Conservation (phyloP, 2,888 invertebrate genomes). For the Brachyopa scutellaris region DNA sequence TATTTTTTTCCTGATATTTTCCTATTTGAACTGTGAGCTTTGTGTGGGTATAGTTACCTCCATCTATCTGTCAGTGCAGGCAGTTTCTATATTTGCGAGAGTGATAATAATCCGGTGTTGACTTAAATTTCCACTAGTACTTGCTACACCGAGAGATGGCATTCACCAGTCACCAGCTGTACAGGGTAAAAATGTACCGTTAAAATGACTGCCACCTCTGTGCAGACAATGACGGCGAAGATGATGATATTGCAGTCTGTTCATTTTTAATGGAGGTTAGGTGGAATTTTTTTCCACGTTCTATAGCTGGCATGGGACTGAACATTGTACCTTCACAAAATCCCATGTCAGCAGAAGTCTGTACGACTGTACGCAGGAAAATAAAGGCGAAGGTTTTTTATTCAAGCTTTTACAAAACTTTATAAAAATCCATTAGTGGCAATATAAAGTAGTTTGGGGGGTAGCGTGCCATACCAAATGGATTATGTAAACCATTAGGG, state of each 20-base stretch:
- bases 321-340: conserved; percentile 48
- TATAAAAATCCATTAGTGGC: conserved; percentile 66
- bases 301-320: conserved; percentile 59
- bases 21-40: conserved; percentile 32
- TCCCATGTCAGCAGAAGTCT: conserved; percentile 27
- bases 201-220: conserved; percentile 51
- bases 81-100: conserved; percentile 44
- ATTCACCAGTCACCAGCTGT: conserved; percentile 26
- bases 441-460: background rate
- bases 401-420: conserved; percentile 44
- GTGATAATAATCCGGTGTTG: conserved; percentile 48
- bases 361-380: too few relatives aligned
- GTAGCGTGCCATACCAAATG: background rate
- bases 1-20: conserved; percentile 23
- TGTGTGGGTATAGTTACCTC: conserved; percentile 12
- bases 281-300: conserved; percentile 25
- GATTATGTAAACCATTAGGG: background rate
- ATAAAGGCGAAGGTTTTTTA: conserved; percentile 7
- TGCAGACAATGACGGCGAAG: conserved; percentile 1
- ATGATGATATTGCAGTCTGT: conserved; percentile 22
- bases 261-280: conserved; percentile 18
- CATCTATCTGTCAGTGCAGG: conserved; percentile 46
- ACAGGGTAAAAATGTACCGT: conserved; percentile 53
- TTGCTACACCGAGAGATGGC: conserved; percentile 38
- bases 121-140: conserved; percentile 33